Evolutionary conservation across 1,140 invertebrate genomes (phyloP).

Genomic region (Drosophila chauvacae): DNA sequence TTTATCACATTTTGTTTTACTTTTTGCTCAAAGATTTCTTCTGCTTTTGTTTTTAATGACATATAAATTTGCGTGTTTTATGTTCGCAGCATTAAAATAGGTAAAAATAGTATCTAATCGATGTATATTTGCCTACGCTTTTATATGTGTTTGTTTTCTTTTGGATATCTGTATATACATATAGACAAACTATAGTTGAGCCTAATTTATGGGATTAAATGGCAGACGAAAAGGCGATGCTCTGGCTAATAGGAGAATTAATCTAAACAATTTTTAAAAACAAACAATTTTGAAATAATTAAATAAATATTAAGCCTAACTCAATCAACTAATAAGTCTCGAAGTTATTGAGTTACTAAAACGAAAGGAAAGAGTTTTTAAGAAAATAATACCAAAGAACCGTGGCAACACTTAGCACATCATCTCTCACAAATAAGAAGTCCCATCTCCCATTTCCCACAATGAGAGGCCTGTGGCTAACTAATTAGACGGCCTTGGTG

Average conservation of each 20-base stretch:
- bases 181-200: conserved; percentile 17
- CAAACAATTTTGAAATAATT: neutral
- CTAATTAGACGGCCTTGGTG: conserved; percentile 70
- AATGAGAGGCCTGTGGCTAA: conserved; percentile 36
- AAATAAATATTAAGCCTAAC: no score
- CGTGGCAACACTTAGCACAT: conserved; percentile 52
- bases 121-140: conserved; percentile 5
- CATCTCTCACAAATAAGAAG: conserved; percentile 21
- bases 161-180: neutral
- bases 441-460: conserved; percentile 35
- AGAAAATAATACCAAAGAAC: conserved; percentile 5
- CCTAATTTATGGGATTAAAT: conserved; percentile 26
- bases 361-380: no score
- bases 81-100: conserved; percentile 41
- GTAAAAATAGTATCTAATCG: conserved; percentile 44
- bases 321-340: neutral
- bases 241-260: neutral
- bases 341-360: conserved; percentile 20
- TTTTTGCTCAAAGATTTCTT: conserved; percentile 23
- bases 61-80: conserved; percentile 62
- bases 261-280: neutral
- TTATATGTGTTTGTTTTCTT: conserved; percentile 26
- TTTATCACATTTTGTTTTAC: conserved; percentile 18
- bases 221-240: conserved; percentile 29
- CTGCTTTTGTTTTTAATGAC: conserved; percentile 35